Conservation (phyloP, 1,140 invertebrate genomes). For the Rhopalosiphum padi region DNA sequence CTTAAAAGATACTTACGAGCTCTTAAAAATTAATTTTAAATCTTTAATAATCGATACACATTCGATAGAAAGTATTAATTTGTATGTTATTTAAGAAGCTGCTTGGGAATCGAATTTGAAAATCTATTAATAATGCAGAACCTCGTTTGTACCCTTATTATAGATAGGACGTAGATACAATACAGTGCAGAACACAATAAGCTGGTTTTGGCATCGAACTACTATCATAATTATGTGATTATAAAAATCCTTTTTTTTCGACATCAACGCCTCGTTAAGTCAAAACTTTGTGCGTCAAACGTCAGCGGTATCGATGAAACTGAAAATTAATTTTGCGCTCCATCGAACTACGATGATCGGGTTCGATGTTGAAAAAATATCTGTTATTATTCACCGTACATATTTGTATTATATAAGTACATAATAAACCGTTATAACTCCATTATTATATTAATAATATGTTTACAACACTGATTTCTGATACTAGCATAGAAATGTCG, state of each 20-base stretch:
- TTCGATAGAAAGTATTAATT: background rate
- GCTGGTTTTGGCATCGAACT: background rate
- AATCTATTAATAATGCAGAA: background rate
- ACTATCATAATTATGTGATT: background rate
- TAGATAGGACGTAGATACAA: background rate
- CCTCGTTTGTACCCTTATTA: background rate
- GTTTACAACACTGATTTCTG: background rate
- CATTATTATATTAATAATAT: background rate
- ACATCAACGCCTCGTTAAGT: background rate
- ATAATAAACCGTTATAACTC: background rate
- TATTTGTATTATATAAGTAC: background rate
- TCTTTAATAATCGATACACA: background rate
- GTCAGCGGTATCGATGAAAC: background rate
- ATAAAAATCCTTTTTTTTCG: background rate
- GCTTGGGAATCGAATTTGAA: background rate
- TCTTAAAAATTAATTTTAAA: background rate
- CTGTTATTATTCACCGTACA: background rate
- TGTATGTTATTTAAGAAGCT: background rate
- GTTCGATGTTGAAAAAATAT: background rate
- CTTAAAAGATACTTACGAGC: background rate
- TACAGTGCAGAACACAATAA: background rate
- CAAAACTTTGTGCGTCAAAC: background rate
- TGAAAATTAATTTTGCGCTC: background rate
- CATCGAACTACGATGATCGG: background rate
- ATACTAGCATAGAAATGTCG: background rate